A percentile compares a stretch with the other conserved stretches of the same genome.
Conservation (phyloP, 2,113 vertebrate genomes). For the Embiotoca jacksoni region DNA sequence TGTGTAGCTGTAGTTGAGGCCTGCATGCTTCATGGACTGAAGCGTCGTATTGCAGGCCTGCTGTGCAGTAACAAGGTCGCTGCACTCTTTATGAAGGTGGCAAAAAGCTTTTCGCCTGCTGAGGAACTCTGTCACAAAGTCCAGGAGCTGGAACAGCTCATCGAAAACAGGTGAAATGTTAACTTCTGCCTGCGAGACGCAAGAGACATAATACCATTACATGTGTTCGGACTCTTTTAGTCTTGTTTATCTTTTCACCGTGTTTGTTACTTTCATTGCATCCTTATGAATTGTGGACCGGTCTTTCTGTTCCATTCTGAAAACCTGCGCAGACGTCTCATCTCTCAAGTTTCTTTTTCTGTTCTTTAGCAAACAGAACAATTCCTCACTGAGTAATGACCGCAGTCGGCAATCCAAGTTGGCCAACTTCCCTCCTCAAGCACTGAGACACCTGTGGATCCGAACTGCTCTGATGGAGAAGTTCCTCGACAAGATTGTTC, state of each 20-base stretch:
- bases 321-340: background rate
- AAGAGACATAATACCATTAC: background rate
- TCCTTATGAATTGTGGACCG: background rate
- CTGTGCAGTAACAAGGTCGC: constrained; percentile 98
- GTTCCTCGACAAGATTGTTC: constrained; percentile 95
- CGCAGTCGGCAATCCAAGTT: constrained; percentile 85
- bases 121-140: constrained; percentile 95
- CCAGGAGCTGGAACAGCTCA: constrained; percentile 94
- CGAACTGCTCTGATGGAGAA: constrained; percentile 96
- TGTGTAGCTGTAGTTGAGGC: constrained; percentile 92
- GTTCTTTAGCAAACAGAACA: constrained; percentile 89
- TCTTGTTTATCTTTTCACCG: background rate
- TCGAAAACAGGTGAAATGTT: constrained; percentile 90
- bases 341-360: constrained; percentile 8
- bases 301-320: background rate
- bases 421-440: constrained; percentile 91
- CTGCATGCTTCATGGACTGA: constrained; percentile 92
- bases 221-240: background rate
- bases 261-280: background rate
- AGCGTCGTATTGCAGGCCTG: constrained; percentile 92
- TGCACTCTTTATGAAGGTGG: constrained; percentile 96
- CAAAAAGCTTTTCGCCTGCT: constrained; percentile 90
- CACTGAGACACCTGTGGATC: constrained; percentile 95
- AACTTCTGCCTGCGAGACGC: background rate
- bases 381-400: constrained; percentile 88